Percentiles rank a stretch among this genome's conserved stretches.
Conservation (phyloP, 2,888 invertebrate genomes). For the Aphrophora alni region DNA sequence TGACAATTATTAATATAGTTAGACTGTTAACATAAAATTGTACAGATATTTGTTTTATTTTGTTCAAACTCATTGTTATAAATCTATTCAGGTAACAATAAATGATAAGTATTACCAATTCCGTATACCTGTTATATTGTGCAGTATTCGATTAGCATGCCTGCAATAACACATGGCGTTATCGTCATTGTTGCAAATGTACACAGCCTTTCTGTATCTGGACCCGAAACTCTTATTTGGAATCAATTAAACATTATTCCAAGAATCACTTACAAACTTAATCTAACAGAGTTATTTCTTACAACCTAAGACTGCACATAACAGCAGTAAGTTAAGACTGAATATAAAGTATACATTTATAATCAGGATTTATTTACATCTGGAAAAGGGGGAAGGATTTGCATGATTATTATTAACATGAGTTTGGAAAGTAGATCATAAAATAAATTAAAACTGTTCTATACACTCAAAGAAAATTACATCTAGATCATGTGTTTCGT, state of each 20-base stretch:
- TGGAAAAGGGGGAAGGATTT: neutral
- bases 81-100: conserved; percentile 2
- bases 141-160: neutral
- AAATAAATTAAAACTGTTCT: neutral
- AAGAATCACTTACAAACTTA: neutral
- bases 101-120: neutral
- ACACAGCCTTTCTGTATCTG: conserved; percentile 6
- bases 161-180: neutral
- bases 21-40: conserved; percentile 1
- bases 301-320: neutral
- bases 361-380: neutral
- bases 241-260: neutral
- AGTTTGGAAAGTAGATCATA: neutral
- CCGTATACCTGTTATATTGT: neutral
- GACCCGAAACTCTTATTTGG: conserved; percentile 6
- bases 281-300: neutral
- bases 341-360: neutral
- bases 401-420: neutral
- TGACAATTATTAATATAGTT: neutral
- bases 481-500: neutral
- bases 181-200: conserved; percentile 3
- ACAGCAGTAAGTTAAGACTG: neutral
- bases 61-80: neutral
- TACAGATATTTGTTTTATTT: neutral
- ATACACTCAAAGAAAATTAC: neutral